Evolutionary conservation across 2,113 vertebrate genomes (phyloP).

Genomic region (Rhinolophus ferrumequinum): DNA sequence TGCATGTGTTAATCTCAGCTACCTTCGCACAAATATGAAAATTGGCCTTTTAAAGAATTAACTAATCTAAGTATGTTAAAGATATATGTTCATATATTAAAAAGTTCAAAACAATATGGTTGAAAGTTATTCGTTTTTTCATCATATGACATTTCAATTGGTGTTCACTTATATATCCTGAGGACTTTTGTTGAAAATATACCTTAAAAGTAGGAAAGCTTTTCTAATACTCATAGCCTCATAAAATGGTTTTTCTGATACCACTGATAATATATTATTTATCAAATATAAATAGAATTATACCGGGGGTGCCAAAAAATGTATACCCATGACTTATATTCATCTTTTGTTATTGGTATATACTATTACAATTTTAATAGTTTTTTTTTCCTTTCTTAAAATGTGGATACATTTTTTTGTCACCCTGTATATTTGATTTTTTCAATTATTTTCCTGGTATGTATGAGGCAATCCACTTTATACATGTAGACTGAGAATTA

Average conservation of each 20-base stretch:
- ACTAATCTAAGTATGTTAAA: constrained; percentile 8
- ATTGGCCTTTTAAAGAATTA: not conserved
- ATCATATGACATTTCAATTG: constrained; percentile 56
- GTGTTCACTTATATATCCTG: constrained; percentile 55
- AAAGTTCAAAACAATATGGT: not conserved
- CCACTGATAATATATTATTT: constrained; percentile 60
- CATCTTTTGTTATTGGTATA: too few species aligned
- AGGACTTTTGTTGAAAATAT: constrained; percentile 63
- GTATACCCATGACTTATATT: too few species aligned
- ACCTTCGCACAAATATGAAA: constrained; percentile 23
- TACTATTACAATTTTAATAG: too few species aligned
- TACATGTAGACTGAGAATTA: constrained; percentile 11
- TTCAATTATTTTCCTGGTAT: not conserved
- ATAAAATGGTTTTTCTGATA: constrained; percentile 55
- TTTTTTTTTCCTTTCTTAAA: too few species aligned
- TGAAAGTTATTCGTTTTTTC: constrained; percentile 52
- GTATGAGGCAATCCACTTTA: not conserved
- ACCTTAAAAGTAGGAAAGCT: constrained; percentile 46
- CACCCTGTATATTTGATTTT: too few species aligned
- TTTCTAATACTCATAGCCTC: constrained; percentile 56
- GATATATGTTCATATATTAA: not conserved
- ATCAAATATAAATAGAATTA: constrained; percentile 12
- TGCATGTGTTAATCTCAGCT: not conserved
- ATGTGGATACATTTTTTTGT: too few species aligned
- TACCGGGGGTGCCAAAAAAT: too few species aligned